Percentiles rank a stretch among this genome's conserved stretches.
phyloP scores from a whole-genome alignment of 2,113 vertebrate species.

The Prietella phreatophila region DNA sequence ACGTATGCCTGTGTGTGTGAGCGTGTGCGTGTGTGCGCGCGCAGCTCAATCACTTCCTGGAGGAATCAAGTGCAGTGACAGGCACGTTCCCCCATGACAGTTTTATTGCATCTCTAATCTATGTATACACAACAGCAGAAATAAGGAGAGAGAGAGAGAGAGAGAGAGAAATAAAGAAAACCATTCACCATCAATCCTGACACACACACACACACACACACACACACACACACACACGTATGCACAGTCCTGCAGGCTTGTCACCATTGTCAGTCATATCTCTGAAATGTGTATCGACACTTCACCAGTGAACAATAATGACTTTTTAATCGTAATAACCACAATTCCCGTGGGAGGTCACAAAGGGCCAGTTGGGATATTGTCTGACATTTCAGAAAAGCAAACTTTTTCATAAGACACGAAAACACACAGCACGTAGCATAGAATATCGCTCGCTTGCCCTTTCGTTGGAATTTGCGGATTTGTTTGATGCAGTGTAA shows the following conservation, averaged over 20 bases:
- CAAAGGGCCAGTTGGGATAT: conserved; percentile 50
- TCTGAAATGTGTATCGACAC: conserved; percentile 66
- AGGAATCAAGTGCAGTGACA: conserved; percentile 59
- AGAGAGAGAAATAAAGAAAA: conserved; percentile 32
- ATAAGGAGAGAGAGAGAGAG: not conserved
- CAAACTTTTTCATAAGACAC: conserved; percentile 55
- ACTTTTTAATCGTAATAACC: conserved; percentile 70
- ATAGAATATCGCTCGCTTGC: conserved; percentile 44
- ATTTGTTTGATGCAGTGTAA: conserved; percentile 52
- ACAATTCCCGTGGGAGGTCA: conserved; percentile 47
- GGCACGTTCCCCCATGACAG: conserved; percentile 66
- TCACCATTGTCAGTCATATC: conserved; percentile 61
- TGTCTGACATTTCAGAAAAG: conserved; percentile 71
- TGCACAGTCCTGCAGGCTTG: conserved; percentile 42
- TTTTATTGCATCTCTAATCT: conserved; percentile 76
- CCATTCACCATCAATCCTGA: conserved; percentile 43
- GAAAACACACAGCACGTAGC: conserved; percentile 36
- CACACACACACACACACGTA: conserved; percentile 39
- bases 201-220: not conserved
- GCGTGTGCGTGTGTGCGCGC: conserved; percentile 48
- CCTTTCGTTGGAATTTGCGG: conserved; percentile 49
- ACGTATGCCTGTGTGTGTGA: not conserved
- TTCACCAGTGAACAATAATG: conserved; percentile 65
- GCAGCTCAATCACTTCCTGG: conserved; percentile 39
- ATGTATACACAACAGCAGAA: conserved; percentile 61